A percentile compares a stretch with the other conserved stretches of the same genome.
Conservation (phyloP, 2,888 invertebrate species). For the Antheraea yamamai region DNA sequence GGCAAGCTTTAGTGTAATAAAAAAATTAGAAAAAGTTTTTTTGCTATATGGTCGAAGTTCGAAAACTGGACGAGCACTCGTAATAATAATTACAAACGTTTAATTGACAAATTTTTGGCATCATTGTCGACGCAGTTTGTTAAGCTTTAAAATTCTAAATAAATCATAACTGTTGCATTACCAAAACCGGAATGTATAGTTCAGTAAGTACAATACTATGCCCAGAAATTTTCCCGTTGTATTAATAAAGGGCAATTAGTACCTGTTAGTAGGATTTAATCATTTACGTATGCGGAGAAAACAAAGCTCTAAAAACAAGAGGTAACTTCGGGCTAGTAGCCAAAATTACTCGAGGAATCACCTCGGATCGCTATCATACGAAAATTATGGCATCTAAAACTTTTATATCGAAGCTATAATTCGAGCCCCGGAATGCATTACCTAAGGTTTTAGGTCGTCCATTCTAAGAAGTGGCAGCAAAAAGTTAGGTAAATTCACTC, state of each 20-base stretch:
- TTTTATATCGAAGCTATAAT: conserved; percentile 64
- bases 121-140: no score
- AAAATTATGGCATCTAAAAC: conserved; percentile 72
- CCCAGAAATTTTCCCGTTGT: background rate
- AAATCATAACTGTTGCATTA: no score
- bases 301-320: background rate
- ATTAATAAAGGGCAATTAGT: background rate
- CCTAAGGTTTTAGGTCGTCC: conserved; percentile 61
- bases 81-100: no score
- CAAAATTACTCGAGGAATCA: conserved; percentile 32
- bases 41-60: no score
- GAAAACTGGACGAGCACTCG: no score
- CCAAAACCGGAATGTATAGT: no score
- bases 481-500: conserved; percentile 79
- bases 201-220: no score
- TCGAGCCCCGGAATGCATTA: conserved; percentile 63
- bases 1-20: no score
- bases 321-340: background rate
- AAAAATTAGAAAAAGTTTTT: no score
- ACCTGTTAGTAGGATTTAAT: background rate
- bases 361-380: conserved; percentile 63
- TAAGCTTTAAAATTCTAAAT: no score
- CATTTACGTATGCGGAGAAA: background rate
- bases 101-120: no score
- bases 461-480: conserved; percentile 72